phyloP scores from a whole-genome alignment of 2,113 vertebrate genomes.

The Grallaria varia region DNA sequence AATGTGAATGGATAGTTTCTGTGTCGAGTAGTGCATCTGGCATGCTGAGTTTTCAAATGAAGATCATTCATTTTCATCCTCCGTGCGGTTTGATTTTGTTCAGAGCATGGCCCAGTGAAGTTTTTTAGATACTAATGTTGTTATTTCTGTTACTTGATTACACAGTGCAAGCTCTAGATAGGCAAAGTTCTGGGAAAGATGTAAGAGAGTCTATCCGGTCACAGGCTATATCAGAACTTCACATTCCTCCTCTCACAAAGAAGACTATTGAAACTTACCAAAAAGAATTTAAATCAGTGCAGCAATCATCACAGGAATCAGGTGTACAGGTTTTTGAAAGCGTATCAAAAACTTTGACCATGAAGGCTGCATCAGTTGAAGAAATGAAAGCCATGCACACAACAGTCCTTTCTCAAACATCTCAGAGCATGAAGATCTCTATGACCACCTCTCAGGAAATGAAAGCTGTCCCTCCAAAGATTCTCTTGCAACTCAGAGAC shows the following conservation, averaged over 20 bases:
- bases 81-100: slow-evolving; percentile 61
- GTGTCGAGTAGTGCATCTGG: slow-evolving; percentile 23
- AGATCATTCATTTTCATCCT: slow-evolving; percentile 60
- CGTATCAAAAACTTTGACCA: slow-evolving; percentile 71
- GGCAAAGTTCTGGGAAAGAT: slow-evolving; percentile 80
- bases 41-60: slow-evolving; percentile 65
- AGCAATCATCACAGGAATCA: slow-evolving; percentile 65
- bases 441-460: background rate
- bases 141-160: slow-evolving; percentile 82
- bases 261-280: slow-evolving; percentile 70
- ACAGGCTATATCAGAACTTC: slow-evolving; percentile 71
- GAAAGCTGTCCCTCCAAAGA: slow-evolving; percentile 44
- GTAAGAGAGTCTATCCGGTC: slow-evolving; percentile 69
- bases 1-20: slow-evolving; percentile 29
- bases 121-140: slow-evolving; percentile 69
- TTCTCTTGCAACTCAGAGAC: slow-evolving; percentile 80
- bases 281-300: slow-evolving; percentile 75
- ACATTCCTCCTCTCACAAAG: slow-evolving; percentile 71
- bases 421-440: slow-evolving; percentile 28
- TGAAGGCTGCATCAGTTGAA: slow-evolving; percentile 49
- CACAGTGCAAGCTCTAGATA: slow-evolving; percentile 84
- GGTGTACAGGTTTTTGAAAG: slow-evolving; percentile 75
- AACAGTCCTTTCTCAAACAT: slow-evolving; percentile 35
- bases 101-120: slow-evolving; percentile 54
- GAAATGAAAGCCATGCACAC: slow-evolving; percentile 27